phyloP scores from a whole-genome alignment of 92 coral and sea anemone genomes.

The Palythoa grandis region DNA sequence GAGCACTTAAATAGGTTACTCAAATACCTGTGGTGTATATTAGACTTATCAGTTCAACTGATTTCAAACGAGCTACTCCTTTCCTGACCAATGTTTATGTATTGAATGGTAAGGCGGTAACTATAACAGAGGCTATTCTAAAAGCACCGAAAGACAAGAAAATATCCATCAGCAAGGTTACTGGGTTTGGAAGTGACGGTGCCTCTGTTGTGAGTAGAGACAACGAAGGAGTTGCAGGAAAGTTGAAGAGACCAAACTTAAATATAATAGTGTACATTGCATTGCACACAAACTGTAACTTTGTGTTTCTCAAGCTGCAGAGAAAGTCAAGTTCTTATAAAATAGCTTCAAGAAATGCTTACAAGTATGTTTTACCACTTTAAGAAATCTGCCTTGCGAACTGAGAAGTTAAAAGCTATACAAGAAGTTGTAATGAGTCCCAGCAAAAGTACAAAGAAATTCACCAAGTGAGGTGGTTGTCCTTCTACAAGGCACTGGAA shows the following conservation, averaged over 20 bases:
- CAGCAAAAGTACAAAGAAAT: constrained; percentile 34
- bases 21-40: constrained; percentile 45
- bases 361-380: constrained; percentile 38
- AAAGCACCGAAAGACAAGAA: constrained; percentile 28
- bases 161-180: constrained; percentile 33
- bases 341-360: constrained; percentile 17
- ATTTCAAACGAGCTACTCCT: constrained; percentile 41
- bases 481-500: constrained; percentile 51
- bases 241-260: constrained; percentile 24
- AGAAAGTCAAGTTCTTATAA: constrained; percentile 41
- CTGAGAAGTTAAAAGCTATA: constrained; percentile 9
- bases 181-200: constrained; percentile 57
- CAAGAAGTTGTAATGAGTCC: constrained; percentile 36
- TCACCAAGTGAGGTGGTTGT: constrained; percentile 43
- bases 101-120: too few relatives aligned
- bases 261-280: constrained; percentile 29
- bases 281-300: constrained; percentile 50
- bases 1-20: constrained; percentile 41
- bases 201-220: constrained; percentile 40
- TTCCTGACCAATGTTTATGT: constrained; percentile 55
- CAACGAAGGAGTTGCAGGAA: constrained; percentile 52
- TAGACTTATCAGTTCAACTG: constrained; percentile 20
- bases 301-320: constrained; percentile 48
- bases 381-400: constrained; percentile 19
- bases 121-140: constrained; percentile 39